Percentiles rank a stretch among this genome's conserved stretches.
phyloP scores from a whole-genome alignment of 2,113 vertebrate species.

The Catharus bicknelli region DNA sequence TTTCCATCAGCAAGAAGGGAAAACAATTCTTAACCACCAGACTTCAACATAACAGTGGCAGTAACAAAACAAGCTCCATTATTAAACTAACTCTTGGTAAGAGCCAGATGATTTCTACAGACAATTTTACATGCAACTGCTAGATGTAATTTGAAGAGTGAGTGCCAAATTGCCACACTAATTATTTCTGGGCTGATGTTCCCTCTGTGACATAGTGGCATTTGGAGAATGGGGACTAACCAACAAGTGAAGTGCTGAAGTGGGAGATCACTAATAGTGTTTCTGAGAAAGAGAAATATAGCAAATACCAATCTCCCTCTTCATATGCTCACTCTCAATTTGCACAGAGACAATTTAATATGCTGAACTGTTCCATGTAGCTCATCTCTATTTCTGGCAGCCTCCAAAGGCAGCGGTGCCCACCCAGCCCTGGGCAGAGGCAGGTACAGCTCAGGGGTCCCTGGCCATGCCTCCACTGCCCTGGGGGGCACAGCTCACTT shows the following conservation, averaged over 20 bases:
- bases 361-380: not conserved
- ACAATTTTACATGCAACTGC: constrained; percentile 46
- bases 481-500: not conserved
- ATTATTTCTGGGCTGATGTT: constrained; percentile 63
- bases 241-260: constrained; percentile 59
- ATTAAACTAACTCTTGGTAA: constrained; percentile 55
- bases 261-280: constrained; percentile 56
- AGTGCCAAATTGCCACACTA: constrained; percentile 52
- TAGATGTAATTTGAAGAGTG: constrained; percentile 50
- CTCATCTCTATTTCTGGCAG: not conserved
- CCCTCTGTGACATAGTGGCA: constrained; percentile 60
- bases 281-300: constrained; percentile 40
- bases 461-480: not conserved
- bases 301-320: constrained; percentile 21
- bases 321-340: not conserved
- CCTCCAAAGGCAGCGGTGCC: accelerated
- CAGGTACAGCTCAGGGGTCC: not conserved
- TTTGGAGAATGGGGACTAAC: constrained; percentile 57
- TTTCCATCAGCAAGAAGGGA: not conserved
- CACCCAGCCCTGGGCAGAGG: not conserved
- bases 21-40: constrained; percentile 18
- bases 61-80: constrained; percentile 28
- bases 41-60: not conserved
- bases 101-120: constrained; percentile 42
- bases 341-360: constrained; percentile 4